Evolutionary conservation across 1,140 invertebrate species (phyloP).

Genomic region (Glomeris maerens): DNA sequence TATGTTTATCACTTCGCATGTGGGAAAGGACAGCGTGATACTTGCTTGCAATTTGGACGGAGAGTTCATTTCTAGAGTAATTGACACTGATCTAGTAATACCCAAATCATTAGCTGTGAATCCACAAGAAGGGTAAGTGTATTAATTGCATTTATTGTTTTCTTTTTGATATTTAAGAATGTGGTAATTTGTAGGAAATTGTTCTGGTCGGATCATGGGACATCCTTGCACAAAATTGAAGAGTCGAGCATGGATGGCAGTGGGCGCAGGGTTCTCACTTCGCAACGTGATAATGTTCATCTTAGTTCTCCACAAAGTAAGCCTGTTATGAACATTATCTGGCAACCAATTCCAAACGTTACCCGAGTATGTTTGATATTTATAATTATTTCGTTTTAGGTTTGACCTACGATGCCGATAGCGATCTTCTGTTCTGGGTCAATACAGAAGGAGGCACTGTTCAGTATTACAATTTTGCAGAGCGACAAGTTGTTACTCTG

Average conservation of each 20-base stretch:
- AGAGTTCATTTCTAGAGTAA: conserved; percentile 44
- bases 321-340: conserved; percentile 1
- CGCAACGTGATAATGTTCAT: conserved; percentile 20
- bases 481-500: conserved; percentile 31
- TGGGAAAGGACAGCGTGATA: conserved; percentile 38
- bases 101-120: conserved; percentile 46
- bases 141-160: background rate
- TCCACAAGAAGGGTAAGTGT: conserved; percentile 45
- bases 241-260: conserved; percentile 50
- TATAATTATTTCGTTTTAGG: conserved; percentile 31
- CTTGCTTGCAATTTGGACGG: conserved; percentile 54
- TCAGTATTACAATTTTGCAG: conserved; percentile 45
- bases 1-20: conserved; percentile 47
- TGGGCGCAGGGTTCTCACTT: conserved; percentile 33
- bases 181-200: conserved; percentile 23
- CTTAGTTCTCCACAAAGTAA: conserved; percentile 30
- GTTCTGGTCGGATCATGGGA: conserved; percentile 30
- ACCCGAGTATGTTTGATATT: background rate
- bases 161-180: background rate
- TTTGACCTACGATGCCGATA: conserved; percentile 44
- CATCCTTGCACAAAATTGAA: conserved; percentile 39
- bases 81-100: conserved; percentile 22
- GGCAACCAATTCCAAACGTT: no score
- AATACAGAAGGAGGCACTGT: conserved; percentile 34
- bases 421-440: conserved; percentile 50